These are phyloP conservation scores for Paramormyrops kingsleyae DNA, from an alignment of 2,113 vertebrate species.

Conservation along the genomic window DNA sequence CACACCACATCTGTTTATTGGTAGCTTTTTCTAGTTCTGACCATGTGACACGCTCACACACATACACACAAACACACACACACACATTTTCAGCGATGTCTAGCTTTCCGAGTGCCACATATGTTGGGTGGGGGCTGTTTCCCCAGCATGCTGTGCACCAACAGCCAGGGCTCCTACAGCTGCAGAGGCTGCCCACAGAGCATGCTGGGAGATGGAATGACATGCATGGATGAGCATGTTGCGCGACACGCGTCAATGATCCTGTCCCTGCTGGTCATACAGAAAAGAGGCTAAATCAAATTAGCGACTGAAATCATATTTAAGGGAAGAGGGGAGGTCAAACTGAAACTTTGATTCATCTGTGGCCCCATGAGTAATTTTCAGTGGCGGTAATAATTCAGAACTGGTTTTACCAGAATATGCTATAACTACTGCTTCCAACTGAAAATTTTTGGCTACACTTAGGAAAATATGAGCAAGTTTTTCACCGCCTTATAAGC, in stretches of 20 bases:
- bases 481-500: not conserved
- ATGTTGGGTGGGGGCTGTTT: constrained; percentile 68
- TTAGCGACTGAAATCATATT: not conserved
- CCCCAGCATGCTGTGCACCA: constrained; percentile 55
- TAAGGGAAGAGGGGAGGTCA: not conserved
- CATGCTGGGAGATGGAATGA: constrained; percentile 54
- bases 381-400: not conserved
- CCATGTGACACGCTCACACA: not conserved
- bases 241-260: not conserved
- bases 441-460: not conserved
- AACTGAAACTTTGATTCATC: not conserved
- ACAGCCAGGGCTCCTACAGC: constrained; percentile 61
- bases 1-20: not conserved
- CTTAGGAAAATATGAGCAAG: not conserved
- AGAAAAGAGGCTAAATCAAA: not conserved
- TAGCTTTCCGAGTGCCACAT: constrained; percentile 53
- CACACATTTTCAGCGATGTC: not conserved
- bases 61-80: not conserved
- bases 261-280: not conserved
- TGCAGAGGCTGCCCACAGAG: constrained; percentile 57
- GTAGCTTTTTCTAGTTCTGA: not conserved
- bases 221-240: constrained; percentile 52
- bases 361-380: not conserved
- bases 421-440: not conserved
- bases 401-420: not conserved